Evolutionary conservation across 2,113 vertebrate species (phyloP).

Genomic region (Madoqua kirkii): DNA sequence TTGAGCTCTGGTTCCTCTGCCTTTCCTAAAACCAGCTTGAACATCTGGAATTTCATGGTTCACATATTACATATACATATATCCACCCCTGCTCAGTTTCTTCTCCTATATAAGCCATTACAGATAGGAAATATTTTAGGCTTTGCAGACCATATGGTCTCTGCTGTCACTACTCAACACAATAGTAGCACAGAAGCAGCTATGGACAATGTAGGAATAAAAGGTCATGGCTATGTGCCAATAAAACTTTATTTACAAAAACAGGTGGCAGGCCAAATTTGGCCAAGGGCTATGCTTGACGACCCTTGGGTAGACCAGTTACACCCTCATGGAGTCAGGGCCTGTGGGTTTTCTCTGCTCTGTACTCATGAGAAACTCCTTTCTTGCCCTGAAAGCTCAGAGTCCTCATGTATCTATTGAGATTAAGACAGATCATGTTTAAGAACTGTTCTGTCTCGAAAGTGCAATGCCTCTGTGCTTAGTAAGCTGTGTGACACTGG

Average conservation of each 20-base stretch:
- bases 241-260: slow-evolving; percentile 1
- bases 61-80: not conserved
- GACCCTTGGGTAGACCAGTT: not conserved
- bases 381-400: not conserved
- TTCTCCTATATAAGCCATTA: not conserved
- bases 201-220: not conserved
- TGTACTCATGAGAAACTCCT: not conserved
- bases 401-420: not conserved
- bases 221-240: not conserved
- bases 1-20: too few relatives aligned
- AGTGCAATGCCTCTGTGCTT: not conserved
- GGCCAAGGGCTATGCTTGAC: not conserved
- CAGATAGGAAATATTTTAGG: not conserved
- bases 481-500: not conserved
- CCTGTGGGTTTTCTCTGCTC: too few relatives aligned
- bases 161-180: not conserved
- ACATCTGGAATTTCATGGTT: too few relatives aligned
- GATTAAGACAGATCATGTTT: not conserved
- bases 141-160: not conserved
- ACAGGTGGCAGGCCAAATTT: not conserved
- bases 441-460: not conserved
- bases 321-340: not conserved
- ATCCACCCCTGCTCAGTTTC: not conserved
- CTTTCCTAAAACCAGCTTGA: too few relatives aligned
- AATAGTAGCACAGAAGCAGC: not conserved